A percentile compares a stretch with the other conserved stretches of the same genome.
phyloP scores from a whole-genome alignment of 2,113 vertebrate species.

The Anser brachyrhynchus region DNA sequence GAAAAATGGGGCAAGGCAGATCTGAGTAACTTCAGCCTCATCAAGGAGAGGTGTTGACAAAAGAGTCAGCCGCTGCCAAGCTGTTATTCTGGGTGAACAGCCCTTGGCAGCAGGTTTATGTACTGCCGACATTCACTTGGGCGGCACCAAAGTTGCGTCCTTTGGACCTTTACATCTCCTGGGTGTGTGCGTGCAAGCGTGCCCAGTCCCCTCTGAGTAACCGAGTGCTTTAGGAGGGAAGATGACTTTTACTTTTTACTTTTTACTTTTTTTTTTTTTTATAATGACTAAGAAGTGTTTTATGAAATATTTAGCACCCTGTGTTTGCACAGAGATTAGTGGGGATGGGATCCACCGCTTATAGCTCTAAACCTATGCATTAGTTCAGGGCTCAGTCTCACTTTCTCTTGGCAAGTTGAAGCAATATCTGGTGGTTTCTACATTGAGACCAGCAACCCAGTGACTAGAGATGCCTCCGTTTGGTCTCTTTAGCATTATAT shows the following conservation, averaged over 20 bases:
- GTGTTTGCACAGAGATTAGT: neutral
- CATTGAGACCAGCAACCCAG: rapidly evolving
- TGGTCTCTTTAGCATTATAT: neutral
- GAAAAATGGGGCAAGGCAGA: conserved; percentile 16
- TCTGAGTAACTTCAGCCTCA: neutral
- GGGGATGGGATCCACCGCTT: neutral
- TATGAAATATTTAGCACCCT: neutral
- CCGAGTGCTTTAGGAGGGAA: neutral
- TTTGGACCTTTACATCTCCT: neutral
- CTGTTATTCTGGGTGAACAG: neutral
- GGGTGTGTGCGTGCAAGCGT: rapidly evolving
- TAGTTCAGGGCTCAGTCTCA: neutral
- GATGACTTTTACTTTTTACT: neutral
- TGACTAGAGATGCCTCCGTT: neutral
- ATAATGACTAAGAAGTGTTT: neutral
- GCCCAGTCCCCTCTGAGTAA: neutral
- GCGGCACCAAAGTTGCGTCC: neutral
- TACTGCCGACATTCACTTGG: rapidly evolving
- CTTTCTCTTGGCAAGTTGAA: neutral
- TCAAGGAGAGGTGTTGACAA: neutral
- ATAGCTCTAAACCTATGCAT: neutral
- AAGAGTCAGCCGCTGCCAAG: neutral
- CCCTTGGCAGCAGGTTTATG: neutral
- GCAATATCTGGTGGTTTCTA: neutral
- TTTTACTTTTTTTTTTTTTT: neutral